Percentiles rank a stretch among this genome's conserved stretches.
Conservation (phyloP, 2,797 vertebrate species). For the Microctenopoma stevenorrisi region DNA sequence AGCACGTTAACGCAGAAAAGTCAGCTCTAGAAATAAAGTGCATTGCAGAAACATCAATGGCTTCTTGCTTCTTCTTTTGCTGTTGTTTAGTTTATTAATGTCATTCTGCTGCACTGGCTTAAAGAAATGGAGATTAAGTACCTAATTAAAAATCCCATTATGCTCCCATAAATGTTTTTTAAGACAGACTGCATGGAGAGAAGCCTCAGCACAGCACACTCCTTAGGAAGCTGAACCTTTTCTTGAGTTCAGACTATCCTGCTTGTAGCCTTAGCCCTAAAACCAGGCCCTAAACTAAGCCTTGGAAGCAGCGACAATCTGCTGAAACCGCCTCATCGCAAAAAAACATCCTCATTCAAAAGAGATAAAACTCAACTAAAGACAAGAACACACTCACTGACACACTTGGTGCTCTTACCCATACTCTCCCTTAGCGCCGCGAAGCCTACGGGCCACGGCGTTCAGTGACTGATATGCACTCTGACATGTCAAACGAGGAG, state of each 20-base stretch:
- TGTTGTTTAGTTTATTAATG: too few relatives aligned
- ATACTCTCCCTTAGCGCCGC: slow-evolving; percentile 39
- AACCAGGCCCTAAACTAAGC: slow-evolving; percentile 20
- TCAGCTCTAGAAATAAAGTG: too few relatives aligned
- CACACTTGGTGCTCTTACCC: slow-evolving; percentile 56
- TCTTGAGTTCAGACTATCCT: background rate
- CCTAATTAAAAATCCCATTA: too few relatives aligned
- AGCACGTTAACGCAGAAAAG: too few relatives aligned
- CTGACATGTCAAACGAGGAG: slow-evolving; percentile 76
- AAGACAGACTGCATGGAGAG: too few relatives aligned
- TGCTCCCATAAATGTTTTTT: too few relatives aligned
- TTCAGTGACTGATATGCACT: slow-evolving; percentile 77
- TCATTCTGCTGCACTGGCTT: too few relatives aligned
- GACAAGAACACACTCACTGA: slow-evolving; percentile 58
- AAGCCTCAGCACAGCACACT: too few relatives aligned
- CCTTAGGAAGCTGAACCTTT: background rate
- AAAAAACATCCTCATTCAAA: slow-evolving; percentile 51
- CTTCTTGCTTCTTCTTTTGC: too few relatives aligned
- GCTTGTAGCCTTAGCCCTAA: background rate
- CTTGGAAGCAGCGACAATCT: slow-evolving; percentile 34
- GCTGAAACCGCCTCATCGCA: slow-evolving; percentile 36
- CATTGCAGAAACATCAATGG: too few relatives aligned
- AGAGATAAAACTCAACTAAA: slow-evolving; percentile 61
- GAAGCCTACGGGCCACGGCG: slow-evolving; percentile 60
- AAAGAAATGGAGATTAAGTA: too few relatives aligned